These are phyloP conservation scores for Tenthredo mesomela DNA, from an alignment of 2,888 invertebrate genomes.

Conservation along the genomic window DNA sequence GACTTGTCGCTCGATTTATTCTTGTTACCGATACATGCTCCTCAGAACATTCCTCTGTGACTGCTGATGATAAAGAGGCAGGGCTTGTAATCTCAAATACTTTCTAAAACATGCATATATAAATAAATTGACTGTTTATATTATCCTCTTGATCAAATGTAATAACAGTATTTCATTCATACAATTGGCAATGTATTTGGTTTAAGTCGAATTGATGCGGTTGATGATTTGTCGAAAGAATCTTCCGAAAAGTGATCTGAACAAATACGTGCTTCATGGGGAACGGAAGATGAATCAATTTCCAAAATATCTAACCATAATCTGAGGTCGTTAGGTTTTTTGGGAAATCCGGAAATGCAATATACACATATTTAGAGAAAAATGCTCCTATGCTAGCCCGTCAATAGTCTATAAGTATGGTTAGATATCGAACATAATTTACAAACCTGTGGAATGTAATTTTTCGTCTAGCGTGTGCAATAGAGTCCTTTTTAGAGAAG, in stretches of 20 bases:
- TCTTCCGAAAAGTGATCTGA: background rate
- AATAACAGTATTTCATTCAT: slow-evolving; percentile 38
- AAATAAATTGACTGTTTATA: slow-evolving; percentile 23
- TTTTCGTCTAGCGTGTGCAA: background rate
- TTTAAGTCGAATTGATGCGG: slow-evolving; percentile 43
- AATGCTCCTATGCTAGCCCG: background rate
- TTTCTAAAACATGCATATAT: slow-evolving; percentile 44
- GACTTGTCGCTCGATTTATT: slow-evolving; percentile 7
- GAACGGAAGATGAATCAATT: slow-evolving; percentile 18
- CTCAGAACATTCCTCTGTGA: background rate
- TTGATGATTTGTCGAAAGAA: slow-evolving; percentile 11
- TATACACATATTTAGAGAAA: background rate
- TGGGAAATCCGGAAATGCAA: slow-evolving; percentile 32
- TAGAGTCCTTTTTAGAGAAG: background rate
- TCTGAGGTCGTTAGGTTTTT: background rate
- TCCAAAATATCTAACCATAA: slow-evolving; percentile 6
- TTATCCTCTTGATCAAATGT: slow-evolving; percentile 54
- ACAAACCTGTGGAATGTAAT: slow-evolving; percentile 6
- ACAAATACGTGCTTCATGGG: slow-evolving; percentile 24
- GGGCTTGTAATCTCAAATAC: background rate
- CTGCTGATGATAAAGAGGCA: background rate
- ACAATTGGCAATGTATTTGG: slow-evolving; percentile 48
- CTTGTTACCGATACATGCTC: slow-evolving; percentile 25
- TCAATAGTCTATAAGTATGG: background rate
- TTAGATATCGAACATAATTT: background rate